A percentile compares a stretch with the other conserved stretches of the same genome.
Evolutionary conservation across 2,113 vertebrate genomes (phyloP).

Genomic region (Misgurnus mizolepis): DNA sequence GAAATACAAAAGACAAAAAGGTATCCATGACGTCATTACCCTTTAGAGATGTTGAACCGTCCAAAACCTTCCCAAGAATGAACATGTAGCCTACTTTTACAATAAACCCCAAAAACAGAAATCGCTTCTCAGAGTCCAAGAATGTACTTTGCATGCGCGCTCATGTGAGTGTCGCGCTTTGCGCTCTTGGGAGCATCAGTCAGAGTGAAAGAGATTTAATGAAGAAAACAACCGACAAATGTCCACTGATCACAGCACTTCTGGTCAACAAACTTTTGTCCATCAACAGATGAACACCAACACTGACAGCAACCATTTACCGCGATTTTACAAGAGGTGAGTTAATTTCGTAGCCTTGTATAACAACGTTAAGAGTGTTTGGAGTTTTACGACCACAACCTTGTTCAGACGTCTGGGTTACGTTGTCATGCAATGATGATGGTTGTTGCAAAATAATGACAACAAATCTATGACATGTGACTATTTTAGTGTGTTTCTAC

Average conservation of each 20-base stretch:
- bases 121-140: no score
- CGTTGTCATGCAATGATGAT: no score
- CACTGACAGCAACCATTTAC: conserved; percentile 1
- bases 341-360: not conserved
- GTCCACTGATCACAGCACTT: conserved; percentile 15
- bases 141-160: not conserved
- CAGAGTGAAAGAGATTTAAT: not conserved
- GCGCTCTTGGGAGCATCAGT: not conserved
- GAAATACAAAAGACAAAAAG: no score
- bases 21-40: not conserved
- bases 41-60: not conserved
- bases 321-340: conserved; percentile 16
- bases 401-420: no score
- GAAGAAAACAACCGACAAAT: not conserved
- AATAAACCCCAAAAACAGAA: not conserved
- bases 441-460: no score
- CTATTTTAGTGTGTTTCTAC: no score
- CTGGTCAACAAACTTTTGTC: not conserved
- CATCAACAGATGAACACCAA: conserved; percentile 23
- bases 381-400: no score
- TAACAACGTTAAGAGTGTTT: no score
- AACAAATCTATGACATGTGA: no score
- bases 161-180: not conserved
- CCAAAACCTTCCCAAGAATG: not conserved
- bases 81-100: not conserved